A percentile compares a stretch with the other conserved stretches of the same genome.
phyloP scores from a whole-genome alignment of 1,140 invertebrate species.

The Lucilia cuprina region DNA sequence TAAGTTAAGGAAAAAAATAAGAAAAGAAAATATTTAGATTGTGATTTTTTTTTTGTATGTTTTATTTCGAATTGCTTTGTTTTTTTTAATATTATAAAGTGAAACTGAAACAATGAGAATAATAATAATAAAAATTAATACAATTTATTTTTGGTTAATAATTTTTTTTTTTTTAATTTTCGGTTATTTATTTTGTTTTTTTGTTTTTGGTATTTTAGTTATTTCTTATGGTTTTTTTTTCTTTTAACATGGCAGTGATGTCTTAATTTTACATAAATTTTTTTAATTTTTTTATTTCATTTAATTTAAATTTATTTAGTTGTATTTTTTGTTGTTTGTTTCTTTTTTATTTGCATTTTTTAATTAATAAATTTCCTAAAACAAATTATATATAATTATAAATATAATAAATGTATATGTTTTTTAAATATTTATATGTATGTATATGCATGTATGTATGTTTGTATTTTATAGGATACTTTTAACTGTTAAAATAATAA shows the following conservation, averaged over 20 bases:
- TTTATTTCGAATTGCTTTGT: constrained; percentile 35
- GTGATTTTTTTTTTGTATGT: constrained; percentile 27
- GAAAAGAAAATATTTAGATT: not conserved
- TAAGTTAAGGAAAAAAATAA: not conserved
- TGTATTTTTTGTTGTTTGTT: constrained; percentile 19
- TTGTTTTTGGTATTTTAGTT: constrained; percentile 17
- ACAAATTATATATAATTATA: not conserved
- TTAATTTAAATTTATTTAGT: constrained; percentile 31
- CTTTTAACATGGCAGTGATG: constrained; percentile 41
- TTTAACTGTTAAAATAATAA: not conserved
- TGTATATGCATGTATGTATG: not conserved
- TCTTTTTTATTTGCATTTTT: not conserved
- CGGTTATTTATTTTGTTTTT: constrained; percentile 28
- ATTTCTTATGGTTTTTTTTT: constrained; percentile 21
- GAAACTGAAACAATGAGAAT: constrained; percentile 30
- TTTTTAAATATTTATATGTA: not conserved
- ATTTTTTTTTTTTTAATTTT: not conserved
- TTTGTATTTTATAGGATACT: not conserved
- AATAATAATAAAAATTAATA: constrained; percentile 24
- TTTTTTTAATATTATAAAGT: constrained; percentile 29
- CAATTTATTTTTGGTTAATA: constrained; percentile 24
- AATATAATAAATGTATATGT: not conserved
- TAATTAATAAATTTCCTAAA: not conserved
- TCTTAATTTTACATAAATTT: constrained; percentile 38
- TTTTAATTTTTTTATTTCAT: constrained; percentile 22